Evolutionary conservation across 2,113 vertebrate species (phyloP), one percentile per base, ranked within the genome.

Genomic region (Alces alces): DNA sequence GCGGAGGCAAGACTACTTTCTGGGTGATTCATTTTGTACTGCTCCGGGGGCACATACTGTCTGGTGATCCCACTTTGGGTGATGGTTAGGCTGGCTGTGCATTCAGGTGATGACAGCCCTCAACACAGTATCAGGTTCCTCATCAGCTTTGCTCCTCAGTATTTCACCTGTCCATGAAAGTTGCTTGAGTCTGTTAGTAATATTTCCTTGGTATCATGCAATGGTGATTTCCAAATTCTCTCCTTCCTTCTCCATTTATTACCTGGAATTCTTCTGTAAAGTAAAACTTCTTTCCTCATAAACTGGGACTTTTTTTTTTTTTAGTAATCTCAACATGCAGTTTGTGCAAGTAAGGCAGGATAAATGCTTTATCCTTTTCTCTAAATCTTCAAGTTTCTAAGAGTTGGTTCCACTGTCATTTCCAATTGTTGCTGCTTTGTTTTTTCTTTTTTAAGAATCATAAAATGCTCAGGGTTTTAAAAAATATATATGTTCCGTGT

Each of bases 21-120:
- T 47, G 1, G 25, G 15, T 15, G 54, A 87, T 89, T 57, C 25
- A 23, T 33, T 36, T 43, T 60, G 10, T 89, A 16, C 47, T 28
- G 2, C 33, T 57, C 45, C 0, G 0, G 52, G 52, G 28, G 11
- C 28, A 5, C n/a, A 0, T 2, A 16, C 19, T 28, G 43, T 47
- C 52, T 61, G 82, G 1, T 60, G 39, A 39, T 19, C 23, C 57
- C 64, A 21, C 57, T 36, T 39, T 21, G 70, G 70, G 55, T 25
- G 30, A 58, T 27, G 30, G 30, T 60, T 15, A 52, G 47, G n/a
- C 39, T 57, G 7, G 21, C 11, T 6, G 19, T 85, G 52, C 28
- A 11, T 54, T 52, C 36, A 30, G 70, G 36, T 19, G 47, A 9
- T 30, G 36, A 33, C 36, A 70, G 3, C 52, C 55, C 58, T 15